Evolutionary conservation across 2,888 invertebrate genomes (phyloP), one percentile per base, ranked within the genome.

Genomic region (Drosophila diplacantha): DNA sequence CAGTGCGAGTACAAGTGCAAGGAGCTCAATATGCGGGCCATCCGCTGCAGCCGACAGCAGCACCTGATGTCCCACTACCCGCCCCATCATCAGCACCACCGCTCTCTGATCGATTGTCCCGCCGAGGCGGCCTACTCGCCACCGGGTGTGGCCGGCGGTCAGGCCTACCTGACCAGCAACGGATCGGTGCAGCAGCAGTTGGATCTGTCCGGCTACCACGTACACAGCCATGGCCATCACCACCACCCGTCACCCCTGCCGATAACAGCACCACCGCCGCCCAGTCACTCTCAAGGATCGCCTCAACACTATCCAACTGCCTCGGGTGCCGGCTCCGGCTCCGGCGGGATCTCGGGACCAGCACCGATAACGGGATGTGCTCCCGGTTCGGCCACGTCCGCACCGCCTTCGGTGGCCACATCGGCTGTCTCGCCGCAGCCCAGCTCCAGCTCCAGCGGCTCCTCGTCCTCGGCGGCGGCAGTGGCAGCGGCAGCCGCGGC

Each of bases 1-100:
- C 85, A 82, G 63, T 87, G 87, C 69, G 85, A 85, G 52, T 86
- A 85, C 68, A 87, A 87, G 74, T 85, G 80, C 75, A 85, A 86
- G 73, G 85, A 86, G 74, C 71, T 85, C 46, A 83, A 85, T 52
- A 82, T 86, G 83, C 74, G 84, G 3, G 83, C 86, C 57, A 83
- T 86, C 53, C 85, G 86, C 66, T 85, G 84, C 56, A 85, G 73
- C 56, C 85, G 85, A 12, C 83, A 84, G 61, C 84, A 80, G 55
- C 71, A 81, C 16, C 68, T 70, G 3, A 62, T 57, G 34, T 77
- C 74, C 44, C 54, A 69, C 16, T 74, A 73, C 22, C 69, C 69
- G 31, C 46, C 55, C 12, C 78, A 75, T 20, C 80, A 71, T 3
- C 71, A 85, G 29, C 84, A 85, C 52, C 75, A 73, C 4, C 66